A percentile compares a stretch with the other conserved stretches of the same genome.
phyloP scores from a whole-genome alignment of 2,113 vertebrate genomes.

The Dryoscopus gambensis region DNA sequence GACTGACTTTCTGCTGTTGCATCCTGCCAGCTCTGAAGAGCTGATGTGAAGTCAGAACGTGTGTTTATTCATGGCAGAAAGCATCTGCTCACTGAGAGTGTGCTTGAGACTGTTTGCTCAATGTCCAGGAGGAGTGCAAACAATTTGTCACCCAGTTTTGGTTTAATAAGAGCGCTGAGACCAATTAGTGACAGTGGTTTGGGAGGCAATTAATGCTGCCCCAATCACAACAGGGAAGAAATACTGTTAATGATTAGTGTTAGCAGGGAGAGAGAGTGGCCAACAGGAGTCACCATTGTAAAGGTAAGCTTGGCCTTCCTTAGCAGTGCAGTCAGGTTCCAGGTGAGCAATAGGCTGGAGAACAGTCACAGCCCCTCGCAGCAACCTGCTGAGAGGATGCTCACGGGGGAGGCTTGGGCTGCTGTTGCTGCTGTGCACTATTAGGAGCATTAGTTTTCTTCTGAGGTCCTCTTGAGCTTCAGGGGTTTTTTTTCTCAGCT shows the following conservation, averaged over 20 bases:
- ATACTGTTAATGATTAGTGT: neutral
- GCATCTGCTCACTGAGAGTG: neutral
- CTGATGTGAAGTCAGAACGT: neutral
- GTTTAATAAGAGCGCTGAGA: neutral
- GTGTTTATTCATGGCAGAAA: neutral
- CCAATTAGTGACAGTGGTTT: neutral
- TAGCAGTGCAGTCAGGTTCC: neutral
- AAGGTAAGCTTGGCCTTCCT: neutral
- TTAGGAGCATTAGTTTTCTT: neutral
- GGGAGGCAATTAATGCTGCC: neutral
- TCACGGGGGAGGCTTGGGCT: rapidly evolving
- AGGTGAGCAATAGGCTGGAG: neutral
- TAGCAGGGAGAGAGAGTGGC: neutral
- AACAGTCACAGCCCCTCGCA: neutral
- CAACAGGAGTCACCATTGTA: slow-evolving; percentile 55
- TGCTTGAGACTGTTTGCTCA: neutral
- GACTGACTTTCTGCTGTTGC: neutral
- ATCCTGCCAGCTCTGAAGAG: neutral
- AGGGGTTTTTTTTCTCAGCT: neutral
- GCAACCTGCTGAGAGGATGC: neutral
- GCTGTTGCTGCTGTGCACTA: neutral
- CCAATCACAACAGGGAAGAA: neutral
- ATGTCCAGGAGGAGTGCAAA: neutral
- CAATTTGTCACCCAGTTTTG: neutral
- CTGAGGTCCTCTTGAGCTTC: neutral